Percentiles rank a stretch among this genome's conserved stretches.
Evolutionary conservation across 2,888 invertebrate species (phyloP).

Genomic region (Philereme transversata): DNA sequence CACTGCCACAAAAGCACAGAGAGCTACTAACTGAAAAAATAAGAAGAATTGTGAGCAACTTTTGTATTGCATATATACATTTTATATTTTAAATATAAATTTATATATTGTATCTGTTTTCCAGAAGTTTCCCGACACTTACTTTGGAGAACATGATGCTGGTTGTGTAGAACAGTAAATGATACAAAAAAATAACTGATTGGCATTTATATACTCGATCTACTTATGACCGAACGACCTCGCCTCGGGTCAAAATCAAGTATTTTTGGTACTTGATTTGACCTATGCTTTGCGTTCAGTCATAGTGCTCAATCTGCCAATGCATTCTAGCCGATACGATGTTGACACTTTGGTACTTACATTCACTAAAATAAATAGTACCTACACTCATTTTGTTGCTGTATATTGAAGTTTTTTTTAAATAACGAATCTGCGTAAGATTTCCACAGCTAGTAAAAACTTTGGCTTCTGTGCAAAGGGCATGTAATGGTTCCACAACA

Average conservation of each 20-base stretch:
- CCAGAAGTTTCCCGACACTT: slow-evolving; percentile 36
- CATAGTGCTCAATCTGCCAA: too few relatives aligned
- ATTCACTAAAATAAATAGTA: too few relatives aligned
- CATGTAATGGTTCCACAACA: too few relatives aligned
- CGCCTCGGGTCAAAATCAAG: slow-evolving; percentile 49
- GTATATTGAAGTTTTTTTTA: background rate
- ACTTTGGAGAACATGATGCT: slow-evolving; percentile 67
- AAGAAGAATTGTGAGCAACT: background rate
- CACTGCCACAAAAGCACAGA: slow-evolving; percentile 46
- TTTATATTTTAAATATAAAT: background rate
- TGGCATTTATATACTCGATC: slow-evolving; percentile 48
- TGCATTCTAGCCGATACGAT: too few relatives aligned
- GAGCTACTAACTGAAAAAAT: slow-evolving; percentile 52
- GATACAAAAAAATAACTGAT: slow-evolving; percentile 37
- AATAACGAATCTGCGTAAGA: background rate
- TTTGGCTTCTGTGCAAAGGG: too few relatives aligned
- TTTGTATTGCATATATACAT: background rate
- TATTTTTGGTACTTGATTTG: slow-evolving; percentile 19
- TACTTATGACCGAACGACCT: slow-evolving; percentile 47
- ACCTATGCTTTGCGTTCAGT: slow-evolving; percentile 24
- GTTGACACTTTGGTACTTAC: too few relatives aligned
- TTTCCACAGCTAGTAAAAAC: too few relatives aligned
- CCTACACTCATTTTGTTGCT: background rate
- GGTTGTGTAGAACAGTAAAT: slow-evolving; percentile 49
- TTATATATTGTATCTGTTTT: background rate